Evolutionary conservation across 2,888 invertebrate genomes (phyloP).

Genomic region (Drosophila anomalata): DNA sequence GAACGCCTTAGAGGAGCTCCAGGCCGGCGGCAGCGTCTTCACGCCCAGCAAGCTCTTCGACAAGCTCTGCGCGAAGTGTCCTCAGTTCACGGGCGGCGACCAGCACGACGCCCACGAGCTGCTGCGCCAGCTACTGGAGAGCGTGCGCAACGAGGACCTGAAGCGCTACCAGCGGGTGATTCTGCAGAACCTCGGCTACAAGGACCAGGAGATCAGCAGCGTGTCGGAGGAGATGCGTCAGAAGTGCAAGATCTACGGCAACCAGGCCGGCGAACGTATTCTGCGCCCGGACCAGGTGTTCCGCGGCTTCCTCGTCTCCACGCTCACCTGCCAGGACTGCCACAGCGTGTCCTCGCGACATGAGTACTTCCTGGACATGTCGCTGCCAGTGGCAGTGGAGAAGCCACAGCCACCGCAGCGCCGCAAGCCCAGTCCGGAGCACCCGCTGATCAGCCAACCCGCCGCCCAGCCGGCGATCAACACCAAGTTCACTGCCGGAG

Average conservation of each 20-base stretch:
- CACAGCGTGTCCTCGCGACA: conserved; percentile 92
- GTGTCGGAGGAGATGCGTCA: conserved; percentile 90
- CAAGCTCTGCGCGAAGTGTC: conserved; percentile 88
- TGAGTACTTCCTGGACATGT: conserved; percentile 97
- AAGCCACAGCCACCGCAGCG: conserved; percentile 89
- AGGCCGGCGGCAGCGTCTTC: conserved; percentile 86
- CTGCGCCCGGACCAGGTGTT: conserved; percentile 95
- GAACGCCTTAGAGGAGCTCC: conserved; percentile 89
- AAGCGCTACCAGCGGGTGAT: conserved; percentile 93
- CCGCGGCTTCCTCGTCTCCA: conserved; percentile 95
- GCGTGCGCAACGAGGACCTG: conserved; percentile 90
- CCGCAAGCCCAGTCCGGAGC: conserved; percentile 84
- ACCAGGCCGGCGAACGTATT: conserved; percentile 91
- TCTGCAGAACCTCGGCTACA: conserved; percentile 90
- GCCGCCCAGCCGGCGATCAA: conserved; percentile 40
- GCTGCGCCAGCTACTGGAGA: conserved; percentile 94
- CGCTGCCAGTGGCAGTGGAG: conserved; percentile 92
- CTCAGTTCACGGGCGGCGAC: conserved; percentile 95
- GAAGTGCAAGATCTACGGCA: conserved; percentile 92
- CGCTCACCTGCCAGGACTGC: conserved; percentile 95
- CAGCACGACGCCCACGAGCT: conserved; percentile 99
- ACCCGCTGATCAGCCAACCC: conserved; percentile 32
- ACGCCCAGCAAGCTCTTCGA: conserved; percentile 88
- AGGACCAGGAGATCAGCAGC: conserved; percentile 90
- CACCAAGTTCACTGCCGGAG: conserved; percentile 44